A percentile compares a stretch with the other conserved stretches of the same genome.
phyloP scores from a whole-genome alignment of 1,140 invertebrate species.

The Acarapis woodi region DNA sequence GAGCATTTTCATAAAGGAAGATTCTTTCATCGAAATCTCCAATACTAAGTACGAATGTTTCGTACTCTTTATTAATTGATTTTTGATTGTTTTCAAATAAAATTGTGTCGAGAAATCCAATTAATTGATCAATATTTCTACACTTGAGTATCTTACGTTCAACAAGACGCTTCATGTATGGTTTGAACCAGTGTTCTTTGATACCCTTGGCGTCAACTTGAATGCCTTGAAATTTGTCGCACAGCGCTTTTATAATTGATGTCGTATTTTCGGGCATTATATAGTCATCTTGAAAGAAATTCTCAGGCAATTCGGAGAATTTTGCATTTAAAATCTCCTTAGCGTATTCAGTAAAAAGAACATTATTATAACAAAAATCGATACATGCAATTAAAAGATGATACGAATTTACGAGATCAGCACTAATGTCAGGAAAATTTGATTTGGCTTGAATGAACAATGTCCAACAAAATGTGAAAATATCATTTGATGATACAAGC shows the following conservation, averaged over 20 bases:
- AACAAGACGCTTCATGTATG: conserved; percentile 45
- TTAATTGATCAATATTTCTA: neutral
- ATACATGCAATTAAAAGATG: conserved; percentile 64
- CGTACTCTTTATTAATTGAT: conserved; percentile 56
- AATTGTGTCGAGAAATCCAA: conserved; percentile 6
- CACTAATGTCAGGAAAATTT: conserved; percentile 33
- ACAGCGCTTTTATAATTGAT: conserved; percentile 54
- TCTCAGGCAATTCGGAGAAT: conserved; percentile 41
- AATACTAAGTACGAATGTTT: conserved; percentile 58
- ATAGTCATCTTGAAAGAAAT: conserved; percentile 35
- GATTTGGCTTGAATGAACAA: conserved; percentile 70
- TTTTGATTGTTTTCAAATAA: conserved; percentile 22
- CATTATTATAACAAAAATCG: conserved; percentile 66
- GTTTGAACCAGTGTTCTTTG: conserved; percentile 61
- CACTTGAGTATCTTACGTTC: conserved; percentile 28
- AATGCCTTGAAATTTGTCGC: conserved; percentile 43
- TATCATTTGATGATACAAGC: conserved; percentile 38
- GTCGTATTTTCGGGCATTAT: conserved; percentile 25
- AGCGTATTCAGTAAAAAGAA: conserved; percentile 34
- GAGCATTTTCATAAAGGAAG: conserved; percentile 36
- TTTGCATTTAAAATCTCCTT: conserved; percentile 54
- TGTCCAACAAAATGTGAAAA: conserved; percentile 80
- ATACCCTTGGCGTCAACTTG: conserved; percentile 57
- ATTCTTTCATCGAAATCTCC: conserved; percentile 91
- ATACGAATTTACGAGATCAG: conserved; percentile 79